A percentile compares a stretch with the other conserved stretches of the same genome.
phyloP scores from a whole-genome alignment of 2,888 invertebrate genomes.

The Apotomis betuletana region DNA sequence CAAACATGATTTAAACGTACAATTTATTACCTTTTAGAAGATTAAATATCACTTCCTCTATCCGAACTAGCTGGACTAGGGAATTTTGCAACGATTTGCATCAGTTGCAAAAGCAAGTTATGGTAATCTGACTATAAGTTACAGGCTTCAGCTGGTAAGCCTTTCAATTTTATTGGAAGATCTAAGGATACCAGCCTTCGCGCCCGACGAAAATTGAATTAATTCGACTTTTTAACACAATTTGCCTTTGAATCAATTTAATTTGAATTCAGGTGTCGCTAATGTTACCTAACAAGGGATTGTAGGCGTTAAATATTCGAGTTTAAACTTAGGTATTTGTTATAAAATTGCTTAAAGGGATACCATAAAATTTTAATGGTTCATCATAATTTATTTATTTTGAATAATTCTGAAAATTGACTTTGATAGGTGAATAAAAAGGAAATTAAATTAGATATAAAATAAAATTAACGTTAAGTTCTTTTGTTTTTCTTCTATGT shows the following conservation, averaged over 20 bases:
- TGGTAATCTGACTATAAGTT: slow-evolving; percentile 74
- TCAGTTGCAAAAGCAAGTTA: slow-evolving; percentile 73
- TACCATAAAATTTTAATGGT: not conserved
- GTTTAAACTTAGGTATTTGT: slow-evolving; percentile 37
- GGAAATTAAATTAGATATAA: no score
- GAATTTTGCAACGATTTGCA: slow-evolving; percentile 72
- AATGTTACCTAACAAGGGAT: slow-evolving; percentile 36
- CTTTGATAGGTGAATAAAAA: no score
- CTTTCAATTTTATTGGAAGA: slow-evolving; percentile 70
- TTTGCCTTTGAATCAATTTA: slow-evolving; percentile 47
- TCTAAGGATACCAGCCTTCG: slow-evolving; percentile 50
- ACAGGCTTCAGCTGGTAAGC: slow-evolving; percentile 64
- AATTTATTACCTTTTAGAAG: slow-evolving; percentile 32
- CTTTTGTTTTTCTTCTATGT: no score
- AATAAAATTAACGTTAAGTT: no score
- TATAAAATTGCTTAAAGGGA: not conserved
- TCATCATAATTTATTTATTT: no score
- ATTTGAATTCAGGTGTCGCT: slow-evolving; percentile 49
- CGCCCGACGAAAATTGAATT: slow-evolving; percentile 55
- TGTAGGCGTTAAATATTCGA: slow-evolving; percentile 20
- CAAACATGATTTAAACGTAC: slow-evolving; percentile 9
- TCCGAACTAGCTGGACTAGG: slow-evolving; percentile 62
- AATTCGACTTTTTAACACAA: slow-evolving; percentile 51
- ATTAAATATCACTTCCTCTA: slow-evolving; percentile 51
- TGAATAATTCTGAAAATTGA: no score